Evolutionary conservation across 1,140 invertebrate species (phyloP).

Genomic region (Heterodera carotae): DNA sequence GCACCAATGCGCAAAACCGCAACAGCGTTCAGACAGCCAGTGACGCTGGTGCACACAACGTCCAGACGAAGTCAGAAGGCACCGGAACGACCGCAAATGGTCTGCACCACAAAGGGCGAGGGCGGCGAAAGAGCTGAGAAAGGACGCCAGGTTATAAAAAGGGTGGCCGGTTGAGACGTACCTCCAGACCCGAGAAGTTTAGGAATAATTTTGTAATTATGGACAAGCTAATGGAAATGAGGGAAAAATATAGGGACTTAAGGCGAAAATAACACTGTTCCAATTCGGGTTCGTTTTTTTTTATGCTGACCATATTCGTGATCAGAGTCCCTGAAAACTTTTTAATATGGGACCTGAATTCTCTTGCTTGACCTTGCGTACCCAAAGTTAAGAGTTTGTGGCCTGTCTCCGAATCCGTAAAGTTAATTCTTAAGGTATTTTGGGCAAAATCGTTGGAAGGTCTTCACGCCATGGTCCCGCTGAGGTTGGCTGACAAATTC

Average conservation of each 20-base stretch:
- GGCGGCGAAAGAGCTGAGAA: neutral
- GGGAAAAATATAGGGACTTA: too few species aligned
- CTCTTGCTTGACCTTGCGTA: too few species aligned
- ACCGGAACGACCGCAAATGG: constrained; percentile 23
- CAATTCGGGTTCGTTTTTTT: too few species aligned
- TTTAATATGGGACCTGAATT: too few species aligned
- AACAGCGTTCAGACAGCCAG: constrained; percentile 1
- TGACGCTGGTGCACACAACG: constrained; percentile 77
- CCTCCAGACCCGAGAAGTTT: too few species aligned
- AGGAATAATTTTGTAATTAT: too few species aligned
- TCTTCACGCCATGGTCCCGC: constrained; percentile 73
- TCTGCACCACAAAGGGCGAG: constrained; percentile 5
- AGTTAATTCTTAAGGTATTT: constrained; percentile 74
- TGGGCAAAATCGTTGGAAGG: constrained; percentile 96
- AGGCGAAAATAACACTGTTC: too few species aligned
- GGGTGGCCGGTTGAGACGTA: neutral
- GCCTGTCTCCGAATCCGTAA: too few species aligned
- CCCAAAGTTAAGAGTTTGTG: too few species aligned
- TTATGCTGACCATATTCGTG: too few species aligned
- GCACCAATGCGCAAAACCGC: constrained; percentile 90
- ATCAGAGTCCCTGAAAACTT: too few species aligned
- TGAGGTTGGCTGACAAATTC: constrained; percentile 69
- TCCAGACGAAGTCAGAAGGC: constrained; percentile 69
- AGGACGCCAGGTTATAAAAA: neutral
- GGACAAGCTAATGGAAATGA: too few species aligned